Evolutionary conservation across 2,113 vertebrate species (phyloP).

Genomic region (Gallinago jamesoni): DNA sequence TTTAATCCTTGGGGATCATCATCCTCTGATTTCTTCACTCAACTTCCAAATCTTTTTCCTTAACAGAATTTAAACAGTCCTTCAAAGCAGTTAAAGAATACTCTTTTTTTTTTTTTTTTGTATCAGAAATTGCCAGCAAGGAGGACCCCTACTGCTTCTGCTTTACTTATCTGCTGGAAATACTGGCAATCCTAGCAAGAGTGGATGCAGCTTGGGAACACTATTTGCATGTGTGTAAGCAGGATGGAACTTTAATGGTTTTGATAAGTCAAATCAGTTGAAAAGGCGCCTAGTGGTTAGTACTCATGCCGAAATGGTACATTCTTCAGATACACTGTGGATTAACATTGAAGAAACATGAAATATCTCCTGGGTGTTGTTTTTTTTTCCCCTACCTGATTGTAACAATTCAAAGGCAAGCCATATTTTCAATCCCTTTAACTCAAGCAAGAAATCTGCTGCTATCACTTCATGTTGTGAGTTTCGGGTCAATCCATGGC

Average conservation of each 20-base stretch:
- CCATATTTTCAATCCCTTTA: neutral
- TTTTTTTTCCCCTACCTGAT: neutral
- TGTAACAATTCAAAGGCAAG: neutral
- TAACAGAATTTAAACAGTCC: conserved; percentile 24
- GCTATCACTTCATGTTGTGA: neutral
- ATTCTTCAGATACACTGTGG: neutral
- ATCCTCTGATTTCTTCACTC: conserved; percentile 20
- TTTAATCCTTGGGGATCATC: neutral
- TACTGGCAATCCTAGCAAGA: neutral
- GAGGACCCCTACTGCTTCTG: neutral
- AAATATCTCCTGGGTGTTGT: neutral
- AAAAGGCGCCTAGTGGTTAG: neutral
- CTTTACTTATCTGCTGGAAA: neutral
- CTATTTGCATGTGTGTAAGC: neutral
- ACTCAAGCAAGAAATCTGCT: neutral
- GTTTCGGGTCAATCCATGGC: neutral
- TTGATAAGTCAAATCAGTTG: neutral
- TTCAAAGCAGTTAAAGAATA: neutral
- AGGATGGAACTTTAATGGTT: neutral
- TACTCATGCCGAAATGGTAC: neutral
- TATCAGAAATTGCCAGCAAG: neutral
- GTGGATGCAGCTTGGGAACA: neutral
- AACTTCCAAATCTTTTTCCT: conserved; percentile 13
- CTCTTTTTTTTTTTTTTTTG: neutral
- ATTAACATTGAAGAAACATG: neutral